These are phyloP conservation scores for Batillaria attramentaria DNA, from an alignment of 1,140 invertebrate species.

Conservation along the genomic window DNA sequence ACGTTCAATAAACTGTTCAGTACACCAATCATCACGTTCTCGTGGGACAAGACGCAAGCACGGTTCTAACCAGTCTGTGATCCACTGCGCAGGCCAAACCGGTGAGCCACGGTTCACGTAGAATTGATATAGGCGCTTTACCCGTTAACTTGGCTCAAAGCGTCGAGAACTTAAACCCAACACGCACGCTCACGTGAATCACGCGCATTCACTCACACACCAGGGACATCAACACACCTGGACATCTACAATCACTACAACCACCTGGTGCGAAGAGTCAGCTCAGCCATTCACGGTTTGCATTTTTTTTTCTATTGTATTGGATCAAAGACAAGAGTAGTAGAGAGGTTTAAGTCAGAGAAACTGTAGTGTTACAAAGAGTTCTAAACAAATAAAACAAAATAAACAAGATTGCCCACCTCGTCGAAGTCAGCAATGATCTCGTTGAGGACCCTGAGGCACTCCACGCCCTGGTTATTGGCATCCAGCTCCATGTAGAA, in stretches of 20 bases:
- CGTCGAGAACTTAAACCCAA: too few relatives aligned
- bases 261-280: not conserved
- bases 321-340: too few relatives aligned
- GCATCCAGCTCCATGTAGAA: slow-evolving; percentile 95
- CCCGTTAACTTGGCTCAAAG: too few relatives aligned
- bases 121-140: too few relatives aligned
- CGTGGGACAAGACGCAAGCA: not conserved
- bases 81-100: too few relatives aligned
- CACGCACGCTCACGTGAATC: not conserved
- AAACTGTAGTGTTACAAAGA: too few relatives aligned
- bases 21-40: not conserved
- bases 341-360: too few relatives aligned
- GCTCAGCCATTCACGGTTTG: not conserved
- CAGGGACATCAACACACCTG: not conserved
- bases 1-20: not conserved
- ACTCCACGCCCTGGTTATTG: slow-evolving; percentile 92
- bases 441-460: slow-evolving; percentile 93
- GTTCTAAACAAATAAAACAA: too few relatives aligned
- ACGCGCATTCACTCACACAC: not conserved
- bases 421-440: slow-evolving; percentile 97
- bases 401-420: slow-evolving; percentile 43
- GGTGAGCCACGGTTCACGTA: too few relatives aligned
- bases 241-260: not conserved
- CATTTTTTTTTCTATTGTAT: too few relatives aligned
- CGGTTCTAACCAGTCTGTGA: too few relatives aligned